A percentile compares a stretch with the other conserved stretches of the same genome.
Conservation (phyloP, 1,140 invertebrate genomes). For the Drosophila orosa region DNA sequence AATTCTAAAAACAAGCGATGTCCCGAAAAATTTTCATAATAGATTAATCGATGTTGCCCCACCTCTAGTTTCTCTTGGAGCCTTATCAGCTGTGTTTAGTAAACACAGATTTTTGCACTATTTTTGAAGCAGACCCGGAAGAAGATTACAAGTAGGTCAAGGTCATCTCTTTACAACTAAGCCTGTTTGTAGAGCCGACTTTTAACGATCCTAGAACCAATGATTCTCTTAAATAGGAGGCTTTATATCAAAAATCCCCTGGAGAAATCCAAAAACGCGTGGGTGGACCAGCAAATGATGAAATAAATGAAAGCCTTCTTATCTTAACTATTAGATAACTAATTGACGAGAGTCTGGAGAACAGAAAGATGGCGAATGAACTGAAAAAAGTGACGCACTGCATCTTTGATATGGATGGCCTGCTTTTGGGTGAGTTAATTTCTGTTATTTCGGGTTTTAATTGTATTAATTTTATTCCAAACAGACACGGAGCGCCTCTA, state of each 20-base stretch:
- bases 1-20: too few relatives aligned
- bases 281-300: background rate
- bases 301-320: conserved; percentile 1
- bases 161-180: background rate
- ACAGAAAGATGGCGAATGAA: conserved; percentile 3
- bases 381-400: conserved; percentile 90
- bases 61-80: background rate
- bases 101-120: background rate
- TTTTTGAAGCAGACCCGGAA: conserved; percentile 3
- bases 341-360: background rate
- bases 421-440: conserved; percentile 88
- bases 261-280: background rate
- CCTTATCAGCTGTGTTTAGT: conserved; percentile 7
- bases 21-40: too few relatives aligned
- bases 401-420: conserved; percentile 94
- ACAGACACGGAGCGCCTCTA: conserved; percentile 93
- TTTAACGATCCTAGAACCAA: conserved; percentile 6
- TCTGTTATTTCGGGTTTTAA: conserved; percentile 27
- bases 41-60: background rate
- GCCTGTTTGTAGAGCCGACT: background rate
- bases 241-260: background rate
- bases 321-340: conserved; percentile 34
- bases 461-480: conserved; percentile 23
- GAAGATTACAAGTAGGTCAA: conserved; percentile 41
- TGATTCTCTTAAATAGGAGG: background rate